Base-by-base conservation (phyloP, 2,888 invertebrate species). In the Temnothorax rugatulus region DNA sequence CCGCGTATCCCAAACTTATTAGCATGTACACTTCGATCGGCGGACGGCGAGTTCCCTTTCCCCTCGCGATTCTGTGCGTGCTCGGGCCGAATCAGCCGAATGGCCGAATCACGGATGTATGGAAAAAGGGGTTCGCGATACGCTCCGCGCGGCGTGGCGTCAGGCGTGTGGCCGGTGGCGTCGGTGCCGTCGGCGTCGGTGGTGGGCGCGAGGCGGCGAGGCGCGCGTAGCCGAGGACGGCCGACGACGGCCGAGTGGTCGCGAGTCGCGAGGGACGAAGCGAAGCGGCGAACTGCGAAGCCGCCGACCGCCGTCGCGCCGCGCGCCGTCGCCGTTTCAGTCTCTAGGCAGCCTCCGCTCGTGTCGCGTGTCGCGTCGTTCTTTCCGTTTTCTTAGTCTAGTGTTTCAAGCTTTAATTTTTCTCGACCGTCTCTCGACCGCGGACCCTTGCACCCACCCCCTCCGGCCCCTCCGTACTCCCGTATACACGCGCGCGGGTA, bases 271-370 rank as follows among this genome's bases (percentile, higher is more conserved):
- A 44, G 86, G 81, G 57, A 75, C 82, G 77, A 66, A 83, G 71
- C 84, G 85, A 29, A 29, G 29, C 29, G 29, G 29, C 3, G 3
- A 29, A 29, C 29, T 3, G 29, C 3, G 3, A 29, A 29, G 29
- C 29, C 29, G 29, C 29, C 29, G 3, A 29, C 29, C 29, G 29
- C 29, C 29, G 29, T 4, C 4, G 29, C 29, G 29, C 29, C 29
- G 29, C 29, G 29, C 29, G 29, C 34, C 34, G 34, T 34, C 34
- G 34, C 0, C 5, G 34, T 34, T 88, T 90, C 91, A 92, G 92
- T 93, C 92, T 92, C 90, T 92, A 92, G 92, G 92, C 93, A 94
- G 93, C 93, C 93, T 91, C 93, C 92, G 93, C 92, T 92, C 93
- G 93, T 91, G 89, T 88, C 90, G 92, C 93, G 93, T 91, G 89